phyloP scores from a whole-genome alignment of 2,888 invertebrate species.

The Rhagium mordax region DNA sequence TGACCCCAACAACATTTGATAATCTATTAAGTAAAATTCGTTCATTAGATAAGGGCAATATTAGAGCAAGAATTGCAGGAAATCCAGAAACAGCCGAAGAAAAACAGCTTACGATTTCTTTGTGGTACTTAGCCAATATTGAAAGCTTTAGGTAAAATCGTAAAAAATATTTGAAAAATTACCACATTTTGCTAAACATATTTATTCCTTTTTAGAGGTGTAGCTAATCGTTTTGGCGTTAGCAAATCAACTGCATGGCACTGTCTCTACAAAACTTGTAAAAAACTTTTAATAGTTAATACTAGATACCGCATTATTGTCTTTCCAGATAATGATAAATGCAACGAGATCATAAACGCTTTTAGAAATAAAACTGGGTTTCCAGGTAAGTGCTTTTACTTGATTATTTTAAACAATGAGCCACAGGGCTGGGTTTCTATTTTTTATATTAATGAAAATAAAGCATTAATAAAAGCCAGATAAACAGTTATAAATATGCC shows the following conservation, averaged over 20 bases:
- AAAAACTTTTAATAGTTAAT: background rate
- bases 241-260: conserved; percentile 1
- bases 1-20: background rate
- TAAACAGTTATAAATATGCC: background rate
- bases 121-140: conserved; percentile 11
- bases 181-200: background rate
- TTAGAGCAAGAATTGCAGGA: background rate
- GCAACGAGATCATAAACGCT: background rate
- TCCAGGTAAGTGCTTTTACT: conserved; percentile 3
- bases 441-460: no score
- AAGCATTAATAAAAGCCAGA: background rate
- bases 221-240: conserved; percentile 7
- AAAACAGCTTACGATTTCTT: background rate
- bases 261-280: background rate
- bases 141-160: conserved; percentile 10
- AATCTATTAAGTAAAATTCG: background rate
- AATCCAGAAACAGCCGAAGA: conserved; percentile 1
- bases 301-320: background rate
- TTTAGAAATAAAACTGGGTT: background rate
- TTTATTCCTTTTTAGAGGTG: background rate
- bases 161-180: background rate
- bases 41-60: background rate
- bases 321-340: background rate
- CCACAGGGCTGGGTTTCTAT: no score
- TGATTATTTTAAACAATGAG: no score